A percentile compares a stretch with the other conserved stretches of the same genome.
Evolutionary conservation across 2,797 vertebrate genomes (phyloP).

Genomic region (Meda fulgida): DNA sequence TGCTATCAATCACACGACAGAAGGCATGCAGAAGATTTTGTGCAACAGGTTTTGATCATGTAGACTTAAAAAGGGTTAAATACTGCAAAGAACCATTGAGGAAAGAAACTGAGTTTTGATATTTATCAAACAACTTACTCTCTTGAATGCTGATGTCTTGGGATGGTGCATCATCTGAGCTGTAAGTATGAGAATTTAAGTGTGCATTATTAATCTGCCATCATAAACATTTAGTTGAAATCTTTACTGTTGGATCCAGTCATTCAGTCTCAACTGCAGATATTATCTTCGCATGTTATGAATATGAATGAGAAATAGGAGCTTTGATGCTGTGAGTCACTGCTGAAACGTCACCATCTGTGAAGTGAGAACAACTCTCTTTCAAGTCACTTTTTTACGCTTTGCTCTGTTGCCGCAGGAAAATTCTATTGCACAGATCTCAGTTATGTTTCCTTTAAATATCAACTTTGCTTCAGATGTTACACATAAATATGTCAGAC

Average conservation of each 20-base stretch:
- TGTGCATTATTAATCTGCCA: background rate
- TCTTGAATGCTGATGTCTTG: conserved; percentile 57
- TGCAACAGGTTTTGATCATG: background rate
- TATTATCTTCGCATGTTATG: conserved; percentile 25
- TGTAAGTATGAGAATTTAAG: conserved; percentile 52
- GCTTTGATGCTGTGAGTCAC: conserved; percentile 43
- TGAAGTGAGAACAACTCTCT: background rate
- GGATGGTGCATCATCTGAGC: conserved; percentile 57
- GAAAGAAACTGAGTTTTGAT: background rate
- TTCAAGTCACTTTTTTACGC: background rate
- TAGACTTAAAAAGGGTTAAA: background rate
- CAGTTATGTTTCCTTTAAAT: background rate
- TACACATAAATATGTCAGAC: conserved; percentile 6
- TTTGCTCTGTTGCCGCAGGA: conserved; percentile 3
- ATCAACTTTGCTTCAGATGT: background rate
- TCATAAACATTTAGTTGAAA: conserved; percentile 16
- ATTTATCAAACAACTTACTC: conserved; percentile 55
- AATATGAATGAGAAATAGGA: conserved; percentile 20
- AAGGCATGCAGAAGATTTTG: no score
- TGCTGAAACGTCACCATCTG: conserved; percentile 13
- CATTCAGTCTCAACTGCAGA: conserved; percentile 12
- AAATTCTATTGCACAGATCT: background rate
- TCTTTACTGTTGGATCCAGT: conserved; percentile 32
- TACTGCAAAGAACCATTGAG: background rate
- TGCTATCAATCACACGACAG: background rate